Evolutionary conservation across 1,140 invertebrate species (phyloP).

Genomic region (Limonius californicus): DNA sequence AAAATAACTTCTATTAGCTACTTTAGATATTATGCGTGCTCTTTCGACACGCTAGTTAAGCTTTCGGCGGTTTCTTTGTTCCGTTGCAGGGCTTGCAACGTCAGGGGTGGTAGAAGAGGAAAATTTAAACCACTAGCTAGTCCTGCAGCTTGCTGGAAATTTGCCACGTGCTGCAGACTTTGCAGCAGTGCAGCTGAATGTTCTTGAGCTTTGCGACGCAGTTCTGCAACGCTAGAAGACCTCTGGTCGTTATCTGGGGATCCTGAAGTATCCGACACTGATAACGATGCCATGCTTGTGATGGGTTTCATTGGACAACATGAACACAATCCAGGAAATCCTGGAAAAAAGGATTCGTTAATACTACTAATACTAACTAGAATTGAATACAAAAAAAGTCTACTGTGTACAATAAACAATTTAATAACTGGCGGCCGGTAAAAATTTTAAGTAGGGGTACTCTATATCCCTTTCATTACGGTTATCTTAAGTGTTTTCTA

Average conservation of each 20-base stretch:
- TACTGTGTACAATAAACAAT: too few relatives aligned
- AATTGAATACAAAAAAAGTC: too few relatives aligned
- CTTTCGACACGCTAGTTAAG: conserved; percentile 18
- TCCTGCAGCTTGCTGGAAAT: conserved; percentile 52
- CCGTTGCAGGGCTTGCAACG: conserved; percentile 45
- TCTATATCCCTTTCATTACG: too few relatives aligned
- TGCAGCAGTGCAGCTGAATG: conserved; percentile 82
- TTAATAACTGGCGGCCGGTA: too few relatives aligned
- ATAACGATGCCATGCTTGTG: conserved; percentile 34
- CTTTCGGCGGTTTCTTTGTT: conserved; percentile 36
- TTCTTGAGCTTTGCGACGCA: conserved; percentile 84
- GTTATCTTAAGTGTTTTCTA: too few relatives aligned
- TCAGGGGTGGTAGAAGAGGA: conserved; percentile 51
- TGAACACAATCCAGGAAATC: conserved; percentile 68
- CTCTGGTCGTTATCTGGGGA: conserved; percentile 54
- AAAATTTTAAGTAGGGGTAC: too few relatives aligned
- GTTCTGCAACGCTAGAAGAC: conserved; percentile 80
- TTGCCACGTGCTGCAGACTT: conserved; percentile 59
- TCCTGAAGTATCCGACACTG: conserved; percentile 35
- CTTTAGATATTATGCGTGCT: conserved; percentile 22
- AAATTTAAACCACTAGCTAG: conserved; percentile 54
- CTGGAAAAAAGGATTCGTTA: conserved; percentile 51
- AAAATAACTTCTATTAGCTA: too few relatives aligned
- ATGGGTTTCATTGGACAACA: conserved; percentile 69
- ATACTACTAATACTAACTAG: too few relatives aligned